Evolutionary conservation across 64 coral and sea anemone species (phyloP), one percentile per base, ranked within the genome.

Genomic region (Pocillopora verrucosa): DNA sequence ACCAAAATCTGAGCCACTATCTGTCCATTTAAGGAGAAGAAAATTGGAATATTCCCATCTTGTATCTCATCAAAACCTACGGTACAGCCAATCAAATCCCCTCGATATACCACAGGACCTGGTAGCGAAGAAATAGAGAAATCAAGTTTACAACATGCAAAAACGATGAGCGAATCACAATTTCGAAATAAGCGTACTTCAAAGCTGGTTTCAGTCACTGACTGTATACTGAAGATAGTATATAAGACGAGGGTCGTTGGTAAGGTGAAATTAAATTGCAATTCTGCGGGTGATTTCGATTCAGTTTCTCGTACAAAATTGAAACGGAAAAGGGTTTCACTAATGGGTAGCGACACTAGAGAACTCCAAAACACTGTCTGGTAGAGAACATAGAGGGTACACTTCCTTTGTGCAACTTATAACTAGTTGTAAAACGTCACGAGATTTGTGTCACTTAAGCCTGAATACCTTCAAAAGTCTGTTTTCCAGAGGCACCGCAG

Each of bases 51-150:
- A 57, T 72, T 5, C 16, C 22, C 82, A 41, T 85, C 63, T 13
- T 56, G 1, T 70, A 20, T 41, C 72, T 85, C 41, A 25, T 85
- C 65, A 41, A 85, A 70, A 12, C 13, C 82, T 36, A 63, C 82
- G 3, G 63, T 20, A 58, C 82, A 85, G 41, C 82, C 82, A 58
- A 85, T 85, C 82, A 70, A 85, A 85, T 85, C 82, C 56, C 82
- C 82, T 22, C 82, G 82, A 68, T 85, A 85, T 19, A 72, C 82
- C 11, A 85, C 82, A 16, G 82, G 41, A 72, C 37, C 82, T 85
- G 24, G 72, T 58, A 56, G 22, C 61, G 16, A 81, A 81, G 24
- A 34, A 81, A 11, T 69, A n/a, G 65, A 69, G 20, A 25, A 11
- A 17, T 67, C 1, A 20, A 19, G 5, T 67, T 67, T 22, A 67